Conservation (phyloP, 2,113 vertebrate genomes). For the Spheniscus mendiculus region DNA sequence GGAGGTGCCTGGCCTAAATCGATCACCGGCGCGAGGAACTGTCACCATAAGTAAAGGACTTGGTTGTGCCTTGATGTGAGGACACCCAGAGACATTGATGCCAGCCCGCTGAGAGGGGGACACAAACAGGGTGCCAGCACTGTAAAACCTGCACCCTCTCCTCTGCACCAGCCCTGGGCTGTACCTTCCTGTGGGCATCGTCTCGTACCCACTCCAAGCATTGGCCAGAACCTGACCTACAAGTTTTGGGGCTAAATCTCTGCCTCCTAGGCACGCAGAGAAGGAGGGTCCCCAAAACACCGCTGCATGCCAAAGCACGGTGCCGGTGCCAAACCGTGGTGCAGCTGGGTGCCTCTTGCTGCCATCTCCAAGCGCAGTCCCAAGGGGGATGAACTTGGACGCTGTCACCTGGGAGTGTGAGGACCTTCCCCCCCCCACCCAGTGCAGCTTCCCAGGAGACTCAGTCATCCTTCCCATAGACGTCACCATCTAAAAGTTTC, state of each 20-base stretch:
- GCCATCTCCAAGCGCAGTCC: neutral
- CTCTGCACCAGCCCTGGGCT: accelerated
- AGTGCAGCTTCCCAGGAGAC: neutral
- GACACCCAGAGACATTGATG: neutral
- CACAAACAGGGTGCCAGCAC: neutral
- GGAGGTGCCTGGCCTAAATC: neutral
- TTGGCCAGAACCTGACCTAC: accelerated
- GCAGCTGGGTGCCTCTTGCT: neutral
- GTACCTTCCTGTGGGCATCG: accelerated
- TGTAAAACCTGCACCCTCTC: too few relatives aligned
- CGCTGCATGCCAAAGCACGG: accelerated
- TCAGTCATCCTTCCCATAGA: neutral
- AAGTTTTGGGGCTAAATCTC: neutral
- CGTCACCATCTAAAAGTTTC: neutral
- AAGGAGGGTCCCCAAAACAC: neutral
- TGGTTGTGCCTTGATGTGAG: accelerated
- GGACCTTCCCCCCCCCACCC: neutral
- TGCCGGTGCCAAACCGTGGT: accelerated
- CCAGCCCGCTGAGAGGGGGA: neutral
- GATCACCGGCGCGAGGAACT: accelerated
- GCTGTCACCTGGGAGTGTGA: neutral
- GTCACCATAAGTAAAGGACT: neutral
- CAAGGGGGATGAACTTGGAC: neutral
- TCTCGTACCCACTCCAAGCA: accelerated
- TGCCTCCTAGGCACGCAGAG: neutral